phyloP scores from a whole-genome alignment of 1,140 invertebrate genomes.

The Dendrolimus kikuchii region DNA sequence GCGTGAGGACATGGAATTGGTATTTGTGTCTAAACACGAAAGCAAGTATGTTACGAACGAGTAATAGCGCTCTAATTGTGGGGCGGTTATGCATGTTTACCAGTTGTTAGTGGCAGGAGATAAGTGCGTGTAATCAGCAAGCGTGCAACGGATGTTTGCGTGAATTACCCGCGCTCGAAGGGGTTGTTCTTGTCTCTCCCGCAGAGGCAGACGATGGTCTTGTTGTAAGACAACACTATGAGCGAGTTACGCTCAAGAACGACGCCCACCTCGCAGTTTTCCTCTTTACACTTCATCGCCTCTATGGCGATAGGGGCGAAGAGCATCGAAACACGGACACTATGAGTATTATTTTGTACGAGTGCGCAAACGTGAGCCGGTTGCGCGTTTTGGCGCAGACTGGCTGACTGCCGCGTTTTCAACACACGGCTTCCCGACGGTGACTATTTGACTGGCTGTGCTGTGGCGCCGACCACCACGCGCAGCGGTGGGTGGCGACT shows the following conservation, averaged over 20 bases:
- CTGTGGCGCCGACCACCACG: slow-evolving; percentile 46
- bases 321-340: slow-evolving; percentile 65
- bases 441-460: slow-evolving; percentile 54
- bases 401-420: slow-evolving; percentile 47
- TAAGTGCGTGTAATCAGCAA: slow-evolving; percentile 20
- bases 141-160: slow-evolving; percentile 24
- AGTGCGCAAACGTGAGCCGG: slow-evolving; percentile 32
- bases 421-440: slow-evolving; percentile 43
- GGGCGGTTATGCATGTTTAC: slow-evolving; percentile 6
- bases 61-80: slow-evolving; percentile 3
- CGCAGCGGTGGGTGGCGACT: slow-evolving; percentile 56
- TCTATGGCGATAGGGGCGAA: slow-evolving; percentile 61
- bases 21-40: neutral
- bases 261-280: slow-evolving; percentile 70
- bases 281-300: slow-evolving; percentile 73
- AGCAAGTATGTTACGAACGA: slow-evolving; percentile 5
- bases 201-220: slow-evolving; percentile 69
- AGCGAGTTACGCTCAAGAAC: slow-evolving; percentile 67
- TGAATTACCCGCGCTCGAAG: slow-evolving; percentile 67
- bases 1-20: too few species aligned
- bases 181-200: slow-evolving; percentile 60
- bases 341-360: slow-evolving; percentile 28
- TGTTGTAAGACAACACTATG: slow-evolving; percentile 66
- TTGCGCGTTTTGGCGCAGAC: slow-evolving; percentile 53
- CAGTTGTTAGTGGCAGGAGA: slow-evolving; percentile 20